A percentile compares a stretch with the other conserved stretches of the same genome.
These are phyloP conservation scores for Melolontha melolontha DNA, from an alignment of 2,888 invertebrate species.

Conservation along the genomic window DNA sequence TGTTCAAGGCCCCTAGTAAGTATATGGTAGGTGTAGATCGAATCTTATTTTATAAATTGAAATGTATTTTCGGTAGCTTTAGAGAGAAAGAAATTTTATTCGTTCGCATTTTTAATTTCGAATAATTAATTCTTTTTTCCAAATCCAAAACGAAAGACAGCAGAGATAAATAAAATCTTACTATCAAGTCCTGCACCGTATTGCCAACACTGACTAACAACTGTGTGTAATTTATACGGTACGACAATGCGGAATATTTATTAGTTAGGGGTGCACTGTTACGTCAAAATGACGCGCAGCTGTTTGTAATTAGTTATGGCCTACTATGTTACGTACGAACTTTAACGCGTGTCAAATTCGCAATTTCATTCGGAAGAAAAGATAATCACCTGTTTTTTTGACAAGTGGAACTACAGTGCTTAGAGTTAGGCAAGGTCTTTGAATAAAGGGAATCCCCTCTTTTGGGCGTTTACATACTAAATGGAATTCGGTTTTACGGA, in stretches of 20 bases:
- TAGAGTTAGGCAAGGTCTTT: conserved; percentile 9
- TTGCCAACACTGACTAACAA: conserved; percentile 14
- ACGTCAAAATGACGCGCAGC: conserved; percentile 54
- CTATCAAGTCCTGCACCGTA: not conserved
- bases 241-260: conserved; percentile 38
- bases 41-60: too few relatives aligned
- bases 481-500: conserved; percentile 29
- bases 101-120: too few relatives aligned
- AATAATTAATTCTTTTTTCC: too few relatives aligned
- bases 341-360: conserved; percentile 61
- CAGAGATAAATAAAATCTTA: too few relatives aligned
- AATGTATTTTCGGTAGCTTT: too few relatives aligned
- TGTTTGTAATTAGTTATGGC: conserved; percentile 61
- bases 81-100: too few relatives aligned
- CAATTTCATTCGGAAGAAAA: conserved; percentile 62
- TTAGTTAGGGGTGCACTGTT: conserved; percentile 40
- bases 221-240: conserved; percentile 37
- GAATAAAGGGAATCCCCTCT: conserved; percentile 6
- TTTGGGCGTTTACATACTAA: conserved; percentile 19
- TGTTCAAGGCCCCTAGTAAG: too few relatives aligned
- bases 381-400: conserved; percentile 60
- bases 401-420: conserved; percentile 23
- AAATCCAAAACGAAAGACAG: too few relatives aligned
- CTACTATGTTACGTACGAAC: conserved; percentile 56
- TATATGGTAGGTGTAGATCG: too few relatives aligned